Evolutionary conservation across 2,888 invertebrate genomes (phyloP).

Genomic region (Tanypteryx hageni): DNA sequence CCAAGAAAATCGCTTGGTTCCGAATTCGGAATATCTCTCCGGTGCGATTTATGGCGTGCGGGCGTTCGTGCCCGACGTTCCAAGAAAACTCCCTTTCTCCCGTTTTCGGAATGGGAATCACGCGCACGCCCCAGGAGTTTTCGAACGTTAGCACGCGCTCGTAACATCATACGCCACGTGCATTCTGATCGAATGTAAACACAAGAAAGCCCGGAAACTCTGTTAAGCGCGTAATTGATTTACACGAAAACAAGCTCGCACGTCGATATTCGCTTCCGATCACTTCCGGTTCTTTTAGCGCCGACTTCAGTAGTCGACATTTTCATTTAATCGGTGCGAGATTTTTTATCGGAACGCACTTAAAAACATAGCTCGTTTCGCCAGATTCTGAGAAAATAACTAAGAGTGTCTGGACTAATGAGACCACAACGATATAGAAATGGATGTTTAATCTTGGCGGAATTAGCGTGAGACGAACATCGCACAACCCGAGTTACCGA

Average conservation of each 20-base stretch:
- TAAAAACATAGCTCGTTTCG: too few relatives aligned
- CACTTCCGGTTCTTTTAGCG: neutral
- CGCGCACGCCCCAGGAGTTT: neutral
- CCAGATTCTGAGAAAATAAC: too few relatives aligned
- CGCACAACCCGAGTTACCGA: too few relatives aligned
- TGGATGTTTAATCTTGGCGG: too few relatives aligned
- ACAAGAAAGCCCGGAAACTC: neutral
- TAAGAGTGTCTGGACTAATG: too few relatives aligned
- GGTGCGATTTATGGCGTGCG: neutral
- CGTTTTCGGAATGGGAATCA: slow-evolving; percentile 9
- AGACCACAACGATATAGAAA: too few relatives aligned
- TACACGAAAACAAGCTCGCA: neutral
- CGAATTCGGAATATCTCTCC: too few relatives aligned
- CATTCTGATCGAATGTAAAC: slow-evolving; percentile 7
- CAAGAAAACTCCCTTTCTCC: neutral
- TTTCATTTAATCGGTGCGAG: neutral
- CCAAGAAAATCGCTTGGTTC: too few relatives aligned
- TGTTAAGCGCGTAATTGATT: neutral
- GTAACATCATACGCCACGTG: neutral
- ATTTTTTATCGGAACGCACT: neutral
- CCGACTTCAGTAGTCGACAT: neutral
- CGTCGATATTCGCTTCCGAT: neutral
- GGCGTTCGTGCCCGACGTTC: neutral
- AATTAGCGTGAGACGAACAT: too few relatives aligned
- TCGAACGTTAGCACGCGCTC: neutral